Conservation (phyloP, 2,797 vertebrate genomes). For the Acrossocheilus wenchowensis region DNA sequence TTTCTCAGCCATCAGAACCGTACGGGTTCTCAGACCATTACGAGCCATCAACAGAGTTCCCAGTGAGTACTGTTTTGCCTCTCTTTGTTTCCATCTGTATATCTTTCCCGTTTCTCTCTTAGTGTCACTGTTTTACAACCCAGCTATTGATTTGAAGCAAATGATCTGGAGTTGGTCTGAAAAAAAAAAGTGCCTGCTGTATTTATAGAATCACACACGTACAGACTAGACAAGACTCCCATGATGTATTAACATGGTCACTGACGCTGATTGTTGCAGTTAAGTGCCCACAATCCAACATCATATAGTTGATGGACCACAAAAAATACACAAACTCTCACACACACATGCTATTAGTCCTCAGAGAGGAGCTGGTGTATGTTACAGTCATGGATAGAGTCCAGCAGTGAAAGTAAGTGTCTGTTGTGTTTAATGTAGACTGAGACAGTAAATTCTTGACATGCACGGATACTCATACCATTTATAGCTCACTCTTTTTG, state of each 20-base stretch:
- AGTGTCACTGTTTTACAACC: conserved; percentile 28
- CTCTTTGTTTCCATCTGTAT: conserved; percentile 34
- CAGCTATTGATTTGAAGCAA: conserved; percentile 45
- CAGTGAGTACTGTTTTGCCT: conserved; percentile 82
- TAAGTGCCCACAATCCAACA: conserved; percentile 24
- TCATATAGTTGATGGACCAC: conserved; percentile 10
- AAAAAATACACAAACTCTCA: conserved; percentile 44
- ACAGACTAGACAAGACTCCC: conserved; percentile 9
- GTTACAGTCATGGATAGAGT: conserved; percentile 30
- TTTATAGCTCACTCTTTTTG: conserved; percentile 46
- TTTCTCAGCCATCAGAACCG: conserved; percentile 94
- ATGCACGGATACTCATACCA: conserved; percentile 36
- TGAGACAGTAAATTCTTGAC: conserved; percentile 32
- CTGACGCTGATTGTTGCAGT: conserved; percentile 4
- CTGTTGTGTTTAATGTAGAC: conserved; percentile 45
- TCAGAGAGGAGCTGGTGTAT: conserved; percentile 37
- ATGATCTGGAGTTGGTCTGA: conserved; percentile 28
- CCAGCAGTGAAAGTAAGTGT: conserved; percentile 39
- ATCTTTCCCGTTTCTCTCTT: conserved; percentile 23
- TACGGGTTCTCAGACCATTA: conserved; percentile 93
- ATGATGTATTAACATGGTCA: conserved; percentile 34
- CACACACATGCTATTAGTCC: conserved; percentile 24
- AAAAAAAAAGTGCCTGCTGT: conserved; percentile 30
- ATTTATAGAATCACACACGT: conserved; percentile 49
- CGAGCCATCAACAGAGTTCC: conserved; percentile 98